Evolutionary conservation across 2,888 invertebrate genomes (phyloP), one percentile per base, ranked within the genome.

Genomic region (Lutraria lutraria): DNA sequence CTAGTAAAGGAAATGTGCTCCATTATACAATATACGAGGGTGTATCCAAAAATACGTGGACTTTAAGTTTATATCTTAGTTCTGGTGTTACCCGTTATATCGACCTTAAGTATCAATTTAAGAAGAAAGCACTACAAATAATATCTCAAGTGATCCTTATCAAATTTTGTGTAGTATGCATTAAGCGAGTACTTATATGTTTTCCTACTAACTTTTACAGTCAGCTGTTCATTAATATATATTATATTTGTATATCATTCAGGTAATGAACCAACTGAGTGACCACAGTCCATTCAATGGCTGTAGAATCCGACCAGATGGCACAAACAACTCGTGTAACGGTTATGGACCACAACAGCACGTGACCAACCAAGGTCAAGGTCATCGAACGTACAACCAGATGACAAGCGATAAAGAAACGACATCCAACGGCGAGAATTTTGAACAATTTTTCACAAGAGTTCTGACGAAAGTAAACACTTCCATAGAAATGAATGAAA

Each of bases 401-500:
- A 52, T 76, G 63, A 79, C 43, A 34, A 72, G 60, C 21, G 84
- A 84, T 25, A 56, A 88, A 68, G 81, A 60, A 29, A 60, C 76
- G 52, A 86, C 68, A 12, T 80, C 81, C 3, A 81, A 76, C 19
- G 29, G 31, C 16, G 93, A 93, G 19, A 86, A 84, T 56, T 97
- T 98, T 94, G 98, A 98, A 95, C 97, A 97, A 85, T 98, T 98
- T 94, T 98, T 98, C 95, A 97, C 97, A 87, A 97, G 97, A 93
- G 98, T 98, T 95, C 97, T 97, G 96, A 98, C 97, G 94, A 97
- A 97, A 96, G 98, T 98, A 56, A 97, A 98, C 96, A 97, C 97
- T 92, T 98, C 98, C 8, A 98, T 98, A 89, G 98, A 98, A 94
- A 97, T 97, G 83, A 98, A 98, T 97, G 98, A 96, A 96, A 97